Conservation (phyloP, 2,888 invertebrate genomes). For the Notodonta dromedarius region DNA sequence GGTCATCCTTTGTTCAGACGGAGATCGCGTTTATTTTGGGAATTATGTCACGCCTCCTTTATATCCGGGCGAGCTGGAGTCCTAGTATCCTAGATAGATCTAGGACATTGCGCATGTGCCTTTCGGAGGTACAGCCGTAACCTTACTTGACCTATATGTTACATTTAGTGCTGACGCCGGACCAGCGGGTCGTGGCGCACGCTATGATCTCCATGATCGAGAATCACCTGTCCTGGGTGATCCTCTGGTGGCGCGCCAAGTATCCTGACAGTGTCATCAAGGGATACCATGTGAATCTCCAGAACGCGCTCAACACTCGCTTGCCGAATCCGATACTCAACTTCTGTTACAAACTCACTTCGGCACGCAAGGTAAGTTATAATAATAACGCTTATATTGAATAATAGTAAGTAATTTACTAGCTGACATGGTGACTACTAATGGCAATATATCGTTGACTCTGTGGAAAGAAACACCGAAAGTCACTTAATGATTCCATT, state of each 20-base stretch:
- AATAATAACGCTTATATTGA: neutral
- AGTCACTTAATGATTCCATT: too few relatives aligned
- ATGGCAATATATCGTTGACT: too few relatives aligned
- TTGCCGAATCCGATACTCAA: constrained; percentile 94
- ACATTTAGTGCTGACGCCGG: constrained; percentile 87
- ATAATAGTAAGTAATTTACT: too few relatives aligned
- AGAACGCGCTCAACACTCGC: constrained; percentile 93
- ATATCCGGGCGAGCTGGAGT: constrained; percentile 39
- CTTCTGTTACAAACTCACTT: constrained; percentile 95
- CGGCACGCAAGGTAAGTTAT: constrained; percentile 90
- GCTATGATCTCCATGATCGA: constrained; percentile 98
- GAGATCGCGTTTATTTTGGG: neutral
- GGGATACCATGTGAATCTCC: constrained; percentile 96
- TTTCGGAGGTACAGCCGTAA: constrained; percentile 22
- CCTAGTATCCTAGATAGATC: constrained; percentile 41
- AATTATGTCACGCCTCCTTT: constrained; percentile 2
- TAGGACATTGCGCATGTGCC: constrained; percentile 68
- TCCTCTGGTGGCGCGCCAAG: constrained; percentile 96
- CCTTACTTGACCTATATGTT: constrained; percentile 40
- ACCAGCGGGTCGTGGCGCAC: constrained; percentile 94
- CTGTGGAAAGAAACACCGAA: too few relatives aligned
- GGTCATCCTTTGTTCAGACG: neutral
- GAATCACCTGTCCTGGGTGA: constrained; percentile 96
- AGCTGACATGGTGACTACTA: too few relatives aligned
- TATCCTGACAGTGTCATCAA: constrained; percentile 95